A percentile compares a stretch with the other conserved stretches of the same genome.
These are phyloP conservation scores for Rugalucina vietnamica DNA, from an alignment of 2,888 invertebrate species.

Conservation along the genomic window DNA sequence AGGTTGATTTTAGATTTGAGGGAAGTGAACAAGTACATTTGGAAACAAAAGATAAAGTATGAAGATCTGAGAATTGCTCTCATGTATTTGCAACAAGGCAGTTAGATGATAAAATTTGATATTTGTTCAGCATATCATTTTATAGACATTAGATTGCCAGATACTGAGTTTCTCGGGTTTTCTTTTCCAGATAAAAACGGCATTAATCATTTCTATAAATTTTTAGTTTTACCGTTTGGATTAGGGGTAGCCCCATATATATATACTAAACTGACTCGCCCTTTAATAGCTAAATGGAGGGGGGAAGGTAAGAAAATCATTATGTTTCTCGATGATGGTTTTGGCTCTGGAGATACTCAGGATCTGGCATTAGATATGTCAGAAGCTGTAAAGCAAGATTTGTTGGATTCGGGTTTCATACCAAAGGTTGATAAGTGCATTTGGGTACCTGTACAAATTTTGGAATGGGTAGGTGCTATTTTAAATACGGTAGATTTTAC, in stretches of 20 bases:
- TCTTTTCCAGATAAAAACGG: conserved; percentile 21
- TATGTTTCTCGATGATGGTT: conserved; percentile 55
- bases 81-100: conserved; percentile 15
- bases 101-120: conserved; percentile 31
- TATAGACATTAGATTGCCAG: conserved; percentile 23
- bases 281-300: conserved; percentile 42
- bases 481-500: conserved; percentile 28
- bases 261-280: conserved; percentile 46
- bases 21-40: conserved; percentile 44
- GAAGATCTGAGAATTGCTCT: conserved; percentile 43
- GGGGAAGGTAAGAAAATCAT: conserved; percentile 42
- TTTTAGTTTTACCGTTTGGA: conserved; percentile 46
- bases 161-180: conserved; percentile 33
- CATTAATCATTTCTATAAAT: conserved; percentile 34
- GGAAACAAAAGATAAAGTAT: conserved; percentile 42
- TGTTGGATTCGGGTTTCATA: conserved; percentile 34
- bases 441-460: conserved; percentile 40
- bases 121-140: conserved; percentile 37
- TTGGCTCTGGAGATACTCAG: conserved; percentile 32
- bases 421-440: conserved; percentile 37
- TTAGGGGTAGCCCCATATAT: conserved; percentile 39
- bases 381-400: conserved; percentile 24
- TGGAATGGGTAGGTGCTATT: conserved; percentile 43
- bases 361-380: not conserved
- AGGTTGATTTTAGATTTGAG: conserved; percentile 44